Evolutionary conservation across 2,888 invertebrate genomes (phyloP), one percentile per base, ranked within the genome.

Genomic region (Altica lythri): DNA sequence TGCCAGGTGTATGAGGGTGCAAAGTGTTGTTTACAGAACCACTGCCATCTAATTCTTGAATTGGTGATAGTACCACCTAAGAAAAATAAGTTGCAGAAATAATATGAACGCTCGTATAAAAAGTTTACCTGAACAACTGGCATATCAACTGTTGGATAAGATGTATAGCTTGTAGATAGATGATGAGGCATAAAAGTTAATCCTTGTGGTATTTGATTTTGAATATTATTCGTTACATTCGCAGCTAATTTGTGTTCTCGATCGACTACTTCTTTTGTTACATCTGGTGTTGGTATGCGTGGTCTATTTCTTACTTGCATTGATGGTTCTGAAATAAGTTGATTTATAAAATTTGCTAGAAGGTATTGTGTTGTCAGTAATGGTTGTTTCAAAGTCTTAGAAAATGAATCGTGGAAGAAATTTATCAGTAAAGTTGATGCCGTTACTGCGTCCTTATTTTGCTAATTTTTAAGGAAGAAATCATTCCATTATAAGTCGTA

Each of bases 221-320:
- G 76, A 1, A 62, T 51, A 12, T 49, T 46, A 4, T 76, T 73
- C 59, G 76, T 76, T 9, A 71, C 48, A 69, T 75, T 49, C 69
- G 77, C 57, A 68, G 71, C 56, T 34, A 88, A 75, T 49, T 86
- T 80, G 69, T 84, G 83, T 68, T 89, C 89, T 49, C 86, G 82
- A 65, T 89, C 88, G 54, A 84, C 79, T 14, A 85, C 83, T 74
- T 92, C 91, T 75, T 90, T 91, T 22, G 89, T 86, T 4, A 90
- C 90, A 73, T 92, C 92, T 0, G 92, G 92, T 4, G 92, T 92
- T 29, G 92, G 92, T 64, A 93, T 92, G 46, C 92, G 82, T n/a
- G 92, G 92, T 49, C 92, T 82, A 69, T 88, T 88, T 70, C 88
- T 88, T 57, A 88, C 77, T n/a, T 83, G 83, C 4, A 86, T 83